Percentiles rank a stretch among this genome's conserved stretches.
These are phyloP conservation scores for Lycocerus yunnanus DNA, from an alignment of 2,888 invertebrate species.

Conservation along the genomic window DNA sequence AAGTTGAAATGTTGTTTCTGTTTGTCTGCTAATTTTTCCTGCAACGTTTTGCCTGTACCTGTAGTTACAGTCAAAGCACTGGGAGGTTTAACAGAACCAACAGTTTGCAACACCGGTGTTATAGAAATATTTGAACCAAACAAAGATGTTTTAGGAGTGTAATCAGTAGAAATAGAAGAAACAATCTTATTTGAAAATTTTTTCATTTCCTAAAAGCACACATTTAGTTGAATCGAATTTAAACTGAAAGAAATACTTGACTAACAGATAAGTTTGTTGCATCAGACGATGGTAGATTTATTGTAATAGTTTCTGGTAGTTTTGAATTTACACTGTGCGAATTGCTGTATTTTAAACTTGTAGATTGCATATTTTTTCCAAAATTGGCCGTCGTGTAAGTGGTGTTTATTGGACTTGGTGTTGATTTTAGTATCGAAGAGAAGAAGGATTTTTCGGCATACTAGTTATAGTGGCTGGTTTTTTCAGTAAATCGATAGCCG, in stretches of 20 bases:
- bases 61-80: constrained; percentile 33
- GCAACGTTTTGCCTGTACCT: constrained; percentile 63
- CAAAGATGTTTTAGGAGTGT: constrained; percentile 36
- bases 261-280: neutral
- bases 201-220: neutral
- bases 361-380: constrained; percentile 9
- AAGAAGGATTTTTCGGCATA: neutral
- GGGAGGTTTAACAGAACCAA: constrained; percentile 10
- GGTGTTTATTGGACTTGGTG: neutral
- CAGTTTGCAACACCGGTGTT: constrained; percentile 45
- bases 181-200: neutral
- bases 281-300: constrained; percentile 1
- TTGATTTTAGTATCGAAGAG: neutral
- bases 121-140: constrained; percentile 57
- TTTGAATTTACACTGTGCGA: constrained; percentile 32
- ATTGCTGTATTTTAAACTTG: constrained; percentile 32
- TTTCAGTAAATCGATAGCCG: neutral
- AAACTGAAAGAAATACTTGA: neutral
- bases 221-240: neutral
- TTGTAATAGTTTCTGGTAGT: constrained; percentile 25
- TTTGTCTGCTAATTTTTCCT: constrained; percentile 70
- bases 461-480: neutral
- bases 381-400: constrained; percentile 17
- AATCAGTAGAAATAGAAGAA: neutral
- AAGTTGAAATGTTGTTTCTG: constrained; percentile 57